phyloP scores from a whole-genome alignment of 2,888 invertebrate species.

The Ashinkailepas kermadecensis region DNA sequence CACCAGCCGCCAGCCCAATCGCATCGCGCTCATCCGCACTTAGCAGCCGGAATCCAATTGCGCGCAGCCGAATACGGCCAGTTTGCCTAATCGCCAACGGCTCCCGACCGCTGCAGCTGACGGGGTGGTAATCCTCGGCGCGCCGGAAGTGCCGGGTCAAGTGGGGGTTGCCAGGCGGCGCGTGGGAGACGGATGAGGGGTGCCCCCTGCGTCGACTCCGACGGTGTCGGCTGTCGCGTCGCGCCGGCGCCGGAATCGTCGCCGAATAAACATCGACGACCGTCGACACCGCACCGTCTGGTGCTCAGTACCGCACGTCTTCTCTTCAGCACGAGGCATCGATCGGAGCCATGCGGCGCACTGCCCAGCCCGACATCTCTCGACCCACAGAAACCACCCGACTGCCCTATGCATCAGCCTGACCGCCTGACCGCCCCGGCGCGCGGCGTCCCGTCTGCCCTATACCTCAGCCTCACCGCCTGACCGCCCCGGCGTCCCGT shows the following conservation, averaged over 20 bases:
- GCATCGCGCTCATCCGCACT: background rate
- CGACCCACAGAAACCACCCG: background rate
- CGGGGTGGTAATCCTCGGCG: background rate
- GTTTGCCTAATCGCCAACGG: background rate
- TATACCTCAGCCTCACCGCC: background rate
- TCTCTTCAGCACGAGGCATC: too few species aligned
- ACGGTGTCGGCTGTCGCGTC: background rate
- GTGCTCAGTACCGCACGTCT: too few species aligned
- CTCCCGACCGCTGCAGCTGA: background rate
- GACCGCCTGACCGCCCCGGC: background rate
- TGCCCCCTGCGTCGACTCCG: background rate
- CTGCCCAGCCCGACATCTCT: too few species aligned
- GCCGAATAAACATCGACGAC: too few species aligned
- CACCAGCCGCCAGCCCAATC: background rate
- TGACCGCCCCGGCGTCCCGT: background rate
- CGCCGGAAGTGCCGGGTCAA: background rate
- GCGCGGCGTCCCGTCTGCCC: too few species aligned
- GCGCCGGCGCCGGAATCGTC: background rate
- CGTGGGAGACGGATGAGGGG: slow-evolving; percentile 25
- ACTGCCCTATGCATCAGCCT: background rate
- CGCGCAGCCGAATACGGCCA: background rate
- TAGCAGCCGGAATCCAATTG: background rate
- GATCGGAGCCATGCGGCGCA: too few species aligned
- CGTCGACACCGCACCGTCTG: too few species aligned
- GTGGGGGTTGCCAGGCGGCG: slow-evolving; percentile 20